Conservation (phyloP, 2,797 vertebrate genomes). For the Poeciliopsis presidionis region DNA sequence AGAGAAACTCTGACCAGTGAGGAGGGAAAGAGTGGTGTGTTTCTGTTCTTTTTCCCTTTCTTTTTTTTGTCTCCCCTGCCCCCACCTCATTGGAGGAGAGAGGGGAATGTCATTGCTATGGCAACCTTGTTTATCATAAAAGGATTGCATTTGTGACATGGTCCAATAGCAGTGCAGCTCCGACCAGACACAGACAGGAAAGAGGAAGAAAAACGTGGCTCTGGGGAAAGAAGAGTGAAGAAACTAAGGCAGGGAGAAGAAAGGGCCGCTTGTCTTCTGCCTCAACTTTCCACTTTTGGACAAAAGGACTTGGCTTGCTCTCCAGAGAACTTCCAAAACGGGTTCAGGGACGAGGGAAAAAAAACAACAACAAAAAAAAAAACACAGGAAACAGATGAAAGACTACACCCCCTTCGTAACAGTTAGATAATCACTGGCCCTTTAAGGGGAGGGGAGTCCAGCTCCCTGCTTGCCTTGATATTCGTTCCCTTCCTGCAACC, state of each 20-base stretch:
- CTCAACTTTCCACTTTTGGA: slow-evolving; percentile 82
- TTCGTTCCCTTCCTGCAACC: slow-evolving; percentile 54
- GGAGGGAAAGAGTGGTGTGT: slow-evolving; percentile 47
- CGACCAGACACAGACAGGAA: slow-evolving; percentile 17
- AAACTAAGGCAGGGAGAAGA: slow-evolving; percentile 56
- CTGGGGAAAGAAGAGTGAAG: slow-evolving; percentile 33
- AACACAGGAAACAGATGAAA: slow-evolving; percentile 72
- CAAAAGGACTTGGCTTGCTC: slow-evolving; percentile 72
- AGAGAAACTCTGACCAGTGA: slow-evolving; percentile 70
- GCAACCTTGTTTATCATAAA: slow-evolving; percentile 85
- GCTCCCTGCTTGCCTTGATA: slow-evolving; percentile 35
- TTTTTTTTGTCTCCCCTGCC: slow-evolving; percentile 57
- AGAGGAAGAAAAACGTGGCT: slow-evolving; percentile 19
- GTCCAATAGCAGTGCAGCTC: slow-evolving; percentile 64
- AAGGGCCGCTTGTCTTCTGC: slow-evolving; percentile 77
- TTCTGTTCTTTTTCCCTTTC: slow-evolving; percentile 20
- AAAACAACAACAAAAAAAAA: slow-evolving; percentile 32
- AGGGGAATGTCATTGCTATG: slow-evolving; percentile 81
- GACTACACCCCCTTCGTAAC: slow-evolving; percentile 70
- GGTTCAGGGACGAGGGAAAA: slow-evolving; percentile 64
- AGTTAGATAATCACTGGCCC: slow-evolving; percentile 73
- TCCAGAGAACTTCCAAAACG: slow-evolving; percentile 70
- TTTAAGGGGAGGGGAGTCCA: slow-evolving; percentile 64
- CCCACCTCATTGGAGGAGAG: slow-evolving; percentile 77
- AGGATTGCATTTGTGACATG: slow-evolving; percentile 80